Base-by-base conservation (phyloP, 1,140 invertebrate species). In the Bombyx mandarina region DNA sequence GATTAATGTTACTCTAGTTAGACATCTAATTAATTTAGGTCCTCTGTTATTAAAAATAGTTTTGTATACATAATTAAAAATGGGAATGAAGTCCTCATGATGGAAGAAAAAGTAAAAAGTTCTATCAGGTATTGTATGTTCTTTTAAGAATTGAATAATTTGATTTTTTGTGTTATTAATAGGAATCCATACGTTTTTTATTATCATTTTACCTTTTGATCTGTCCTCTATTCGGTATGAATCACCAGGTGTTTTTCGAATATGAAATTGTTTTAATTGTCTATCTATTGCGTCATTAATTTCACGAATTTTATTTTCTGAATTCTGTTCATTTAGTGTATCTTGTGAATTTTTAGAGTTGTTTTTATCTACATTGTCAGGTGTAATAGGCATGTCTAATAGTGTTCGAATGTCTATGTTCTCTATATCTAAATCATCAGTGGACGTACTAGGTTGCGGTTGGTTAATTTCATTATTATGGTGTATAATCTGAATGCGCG, bases 1-100 rank as follows among this genome's bases (percentile, higher is more conserved):
- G 18, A 81, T 60, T 50, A 73, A 62, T 43, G 62, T 69, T 42
- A 77, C 63, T 43, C 66, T 58, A n/a, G 55, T 56, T 12, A 44
- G 53, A 52, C 63, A 75, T 52, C 61, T 54, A 42, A 72, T 52
- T 58, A 73, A 18, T 18, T 18, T 18, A 18, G 12, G 12, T 18
- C 12, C 12, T 18, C 12, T 54, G 43, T 67, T 62, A 43, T 59
- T 53, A 56, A 76, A 67, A 47, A 65, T 56, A 42, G 56, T 62
- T 54, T 53, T 63, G 18, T 54, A 59, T 9, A 63, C 62, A 46
- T 43, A 47, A 8, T 45, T 45, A 45, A 18, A 18, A 18, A 18
- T 18, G 12, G 12, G 12, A 18, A 18, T 18, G 12, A 18, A 18
- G 12, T 18, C 12, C 12, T 18, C 12, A 18, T 18, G 12, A 18